A percentile compares a stretch with the other conserved stretches of the same genome.
Conservation (phyloP, 2,888 invertebrate species). For the Lasius fuliginosus region DNA sequence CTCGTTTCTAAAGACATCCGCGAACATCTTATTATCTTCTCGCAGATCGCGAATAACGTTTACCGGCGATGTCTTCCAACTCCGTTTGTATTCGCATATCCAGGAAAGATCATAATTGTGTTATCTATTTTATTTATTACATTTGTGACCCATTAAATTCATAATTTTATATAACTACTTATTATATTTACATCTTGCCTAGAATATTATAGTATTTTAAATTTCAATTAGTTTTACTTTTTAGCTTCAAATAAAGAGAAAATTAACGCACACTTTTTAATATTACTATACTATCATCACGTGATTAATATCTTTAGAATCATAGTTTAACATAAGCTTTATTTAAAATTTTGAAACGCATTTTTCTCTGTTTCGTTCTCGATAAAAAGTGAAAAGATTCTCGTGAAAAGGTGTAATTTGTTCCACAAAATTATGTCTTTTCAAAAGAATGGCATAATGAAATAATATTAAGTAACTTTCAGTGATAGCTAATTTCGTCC, state of each 20-base stretch:
- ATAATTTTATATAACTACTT: conserved; percentile 6
- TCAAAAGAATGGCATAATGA: conserved; percentile 5
- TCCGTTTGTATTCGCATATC: background rate
- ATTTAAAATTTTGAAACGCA: background rate
- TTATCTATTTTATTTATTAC: background rate
- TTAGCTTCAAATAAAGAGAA: background rate
- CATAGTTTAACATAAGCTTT: background rate
- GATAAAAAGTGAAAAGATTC: background rate
- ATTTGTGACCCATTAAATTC: background rate
- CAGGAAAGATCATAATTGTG: background rate
- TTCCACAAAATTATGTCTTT: conserved; percentile 12
- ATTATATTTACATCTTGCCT: background rate
- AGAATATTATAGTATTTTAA: background rate
- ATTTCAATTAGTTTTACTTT: background rate
- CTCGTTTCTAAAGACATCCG: conserved; percentile 35
- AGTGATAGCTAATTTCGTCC: background rate
- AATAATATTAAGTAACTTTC: conserved; percentile 32
- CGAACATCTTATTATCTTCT: conserved; percentile 33
- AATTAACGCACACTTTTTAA: background rate
- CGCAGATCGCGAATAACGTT: background rate
- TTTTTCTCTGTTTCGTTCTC: background rate
- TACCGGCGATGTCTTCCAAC: background rate
- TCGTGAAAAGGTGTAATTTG: conserved; percentile 7
- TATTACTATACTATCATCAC: background rate
- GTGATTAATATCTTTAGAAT: background rate